phyloP scores from a whole-genome alignment of 2,797 vertebrate species.

The Gallinago stenura region DNA sequence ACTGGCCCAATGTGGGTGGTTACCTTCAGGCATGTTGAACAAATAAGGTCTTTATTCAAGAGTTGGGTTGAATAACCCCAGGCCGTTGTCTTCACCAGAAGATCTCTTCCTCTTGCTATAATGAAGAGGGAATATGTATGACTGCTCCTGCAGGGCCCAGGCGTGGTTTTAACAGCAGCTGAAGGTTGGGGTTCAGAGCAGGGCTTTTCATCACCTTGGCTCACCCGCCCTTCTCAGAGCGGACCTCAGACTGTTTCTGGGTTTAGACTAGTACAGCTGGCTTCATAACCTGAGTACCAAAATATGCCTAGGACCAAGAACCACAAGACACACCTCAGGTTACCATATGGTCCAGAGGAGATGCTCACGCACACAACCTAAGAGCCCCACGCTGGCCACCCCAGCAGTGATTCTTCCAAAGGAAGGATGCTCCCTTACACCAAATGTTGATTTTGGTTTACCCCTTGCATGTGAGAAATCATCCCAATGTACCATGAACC shows the following conservation, averaged over 20 bases:
- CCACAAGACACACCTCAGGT: not conserved
- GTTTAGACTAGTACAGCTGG: not conserved
- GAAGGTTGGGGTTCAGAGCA: not conserved
- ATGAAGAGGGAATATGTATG: not conserved
- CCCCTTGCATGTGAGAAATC: not conserved
- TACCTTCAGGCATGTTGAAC: not conserved
- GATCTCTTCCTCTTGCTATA: not conserved
- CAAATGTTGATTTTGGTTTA: not conserved
- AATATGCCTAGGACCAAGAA: not conserved
- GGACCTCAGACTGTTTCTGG: not conserved
- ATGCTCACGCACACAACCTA: accelerated
- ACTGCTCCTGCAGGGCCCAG: not conserved
- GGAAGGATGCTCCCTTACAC: not conserved
- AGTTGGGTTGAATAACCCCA: not conserved
- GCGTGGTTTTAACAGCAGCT: not conserved
- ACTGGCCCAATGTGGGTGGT: not conserved
- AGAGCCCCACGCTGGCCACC: not conserved
- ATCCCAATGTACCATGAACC: not conserved
- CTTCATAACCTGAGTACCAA: not conserved
- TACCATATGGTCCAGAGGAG: not conserved
- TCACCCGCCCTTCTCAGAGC: not conserved
- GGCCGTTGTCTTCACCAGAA: not conserved
- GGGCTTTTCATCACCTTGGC: not conserved
- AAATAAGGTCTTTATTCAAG: not conserved
- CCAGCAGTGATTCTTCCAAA: not conserved